Evolutionary conservation across 2,888 invertebrate species (phyloP).

Genomic region (Drosophila paracracens): DNA sequence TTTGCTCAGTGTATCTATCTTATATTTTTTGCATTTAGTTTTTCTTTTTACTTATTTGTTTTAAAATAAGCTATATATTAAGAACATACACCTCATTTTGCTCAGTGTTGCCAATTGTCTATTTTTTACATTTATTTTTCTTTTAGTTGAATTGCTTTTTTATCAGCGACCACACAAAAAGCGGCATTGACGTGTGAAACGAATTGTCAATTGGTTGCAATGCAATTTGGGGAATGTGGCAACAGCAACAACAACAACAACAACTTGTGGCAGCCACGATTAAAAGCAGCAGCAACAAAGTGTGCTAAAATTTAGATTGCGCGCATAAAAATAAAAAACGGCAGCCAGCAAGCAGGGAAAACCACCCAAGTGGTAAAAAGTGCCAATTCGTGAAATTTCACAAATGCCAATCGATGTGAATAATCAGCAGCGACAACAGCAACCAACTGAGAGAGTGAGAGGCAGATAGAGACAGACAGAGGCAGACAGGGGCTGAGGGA

Average conservation of each 20-base stretch:
- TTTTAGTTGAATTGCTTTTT: constrained; percentile 1
- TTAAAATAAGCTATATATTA: background rate
- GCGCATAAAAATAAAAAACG: background rate
- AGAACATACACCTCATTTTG: background rate
- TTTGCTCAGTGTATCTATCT: background rate
- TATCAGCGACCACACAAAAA: constrained; percentile 61
- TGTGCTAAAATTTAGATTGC: constrained; percentile 10
- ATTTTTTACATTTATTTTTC: background rate
- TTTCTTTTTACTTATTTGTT: background rate
- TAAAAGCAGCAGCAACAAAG: constrained; percentile 11
- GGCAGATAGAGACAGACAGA: background rate
- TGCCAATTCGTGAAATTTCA: constrained; percentile 82
- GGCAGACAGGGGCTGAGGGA: constrained; percentile 1
- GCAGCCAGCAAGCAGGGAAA: constrained; percentile 10
- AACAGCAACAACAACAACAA: constrained; percentile 30
- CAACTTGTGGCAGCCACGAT: constrained; percentile 10
- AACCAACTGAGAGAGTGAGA: constrained; percentile 36
- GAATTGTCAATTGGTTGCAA: constrained; percentile 60
- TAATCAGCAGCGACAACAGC: constrained; percentile 76
- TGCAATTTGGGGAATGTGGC: constrained; percentile 59
- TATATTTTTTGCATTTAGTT: background rate
- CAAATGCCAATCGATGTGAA: constrained; percentile 80
- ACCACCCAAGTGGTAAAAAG: constrained; percentile 77
- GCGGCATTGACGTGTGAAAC: constrained; percentile 64
- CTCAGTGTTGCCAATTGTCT: background rate